Percentiles rank a stretch among this genome's conserved stretches.
Evolutionary conservation across 1,140 invertebrate species (phyloP).

Genomic region (Tribolium madens): DNA sequence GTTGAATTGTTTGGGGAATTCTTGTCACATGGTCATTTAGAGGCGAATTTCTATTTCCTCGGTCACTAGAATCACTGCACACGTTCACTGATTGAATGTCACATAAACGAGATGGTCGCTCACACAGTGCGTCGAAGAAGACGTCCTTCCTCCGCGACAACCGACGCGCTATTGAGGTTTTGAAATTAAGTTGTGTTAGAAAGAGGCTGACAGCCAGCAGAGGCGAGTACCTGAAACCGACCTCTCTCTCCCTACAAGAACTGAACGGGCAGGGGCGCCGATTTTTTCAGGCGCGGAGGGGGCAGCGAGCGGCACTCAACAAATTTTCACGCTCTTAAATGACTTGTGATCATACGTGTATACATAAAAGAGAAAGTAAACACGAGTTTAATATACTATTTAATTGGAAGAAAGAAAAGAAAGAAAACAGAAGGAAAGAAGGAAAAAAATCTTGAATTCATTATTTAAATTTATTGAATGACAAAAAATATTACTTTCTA

Average conservation of each 20-base stretch:
- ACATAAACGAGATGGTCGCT: too few species aligned
- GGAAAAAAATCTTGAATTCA: too few species aligned
- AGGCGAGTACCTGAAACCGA: slow-evolving; percentile 44
- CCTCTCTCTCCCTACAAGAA: slow-evolving; percentile 44
- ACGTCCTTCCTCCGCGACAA: slow-evolving; percentile 43
- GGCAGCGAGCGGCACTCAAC: background rate
- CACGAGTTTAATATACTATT: too few species aligned
- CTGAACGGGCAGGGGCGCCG: slow-evolving; percentile 4
- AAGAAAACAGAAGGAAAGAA: too few species aligned
- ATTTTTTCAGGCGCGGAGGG: background rate
- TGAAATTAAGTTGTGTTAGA: slow-evolving; percentile 53
- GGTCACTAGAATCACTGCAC: background rate
- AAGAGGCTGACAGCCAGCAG: slow-evolving; percentile 52
- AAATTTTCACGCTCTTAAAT: background rate
- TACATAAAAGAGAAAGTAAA: too few species aligned
- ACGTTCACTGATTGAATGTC: background rate
- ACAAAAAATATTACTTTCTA: too few species aligned
- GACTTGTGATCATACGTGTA: too few species aligned
- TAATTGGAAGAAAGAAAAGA: too few species aligned
- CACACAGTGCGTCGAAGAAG: slow-evolving; percentile 4
- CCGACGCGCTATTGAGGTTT: slow-evolving; percentile 46
- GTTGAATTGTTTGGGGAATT: slow-evolving; percentile 3
- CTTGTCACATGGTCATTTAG: slow-evolving; percentile 42
- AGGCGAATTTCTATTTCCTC: background rate
- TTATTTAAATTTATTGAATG: too few species aligned